A percentile compares a stretch with the other conserved stretches of the same genome.
phyloP scores from a whole-genome alignment of 2,888 invertebrate genomes.

The Acanthoscelides obtectus region DNA sequence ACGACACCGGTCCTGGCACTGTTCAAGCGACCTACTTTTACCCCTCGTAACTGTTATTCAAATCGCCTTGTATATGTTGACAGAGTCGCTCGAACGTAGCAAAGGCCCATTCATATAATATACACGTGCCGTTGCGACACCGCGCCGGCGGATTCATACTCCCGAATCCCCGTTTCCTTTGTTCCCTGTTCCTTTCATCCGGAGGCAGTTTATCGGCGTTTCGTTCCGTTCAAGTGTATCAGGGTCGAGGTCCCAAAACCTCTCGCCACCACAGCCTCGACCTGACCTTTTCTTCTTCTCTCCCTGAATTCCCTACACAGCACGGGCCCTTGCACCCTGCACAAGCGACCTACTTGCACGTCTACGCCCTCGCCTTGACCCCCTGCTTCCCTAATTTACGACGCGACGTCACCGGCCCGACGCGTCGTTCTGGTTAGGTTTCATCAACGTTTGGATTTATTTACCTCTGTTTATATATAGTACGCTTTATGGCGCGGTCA shows the following conservation, averaged over 20 bases:
- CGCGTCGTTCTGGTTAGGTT: too few species aligned
- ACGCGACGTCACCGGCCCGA: background rate
- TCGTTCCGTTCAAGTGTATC: conserved; percentile 7
- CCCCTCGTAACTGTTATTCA: too few species aligned
- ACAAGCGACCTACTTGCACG: conserved; percentile 16
- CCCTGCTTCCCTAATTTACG: background rate
- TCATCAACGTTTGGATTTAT: background rate
- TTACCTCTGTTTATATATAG: background rate
- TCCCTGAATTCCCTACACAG: conserved; percentile 5
- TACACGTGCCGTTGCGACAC: background rate
- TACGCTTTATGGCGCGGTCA: background rate
- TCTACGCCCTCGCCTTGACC: conserved; percentile 3
- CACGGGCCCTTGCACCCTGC: conserved; percentile 13
- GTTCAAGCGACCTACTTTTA: too few species aligned
- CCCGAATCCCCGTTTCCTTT: background rate
- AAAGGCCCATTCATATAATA: background rate
- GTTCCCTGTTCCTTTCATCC: background rate
- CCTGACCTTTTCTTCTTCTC: conserved; percentile 25
- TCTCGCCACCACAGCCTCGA: conserved; percentile 15
- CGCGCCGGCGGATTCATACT: background rate
- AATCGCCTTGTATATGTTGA: too few species aligned
- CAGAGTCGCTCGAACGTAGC: too few species aligned
- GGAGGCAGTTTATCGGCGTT: conserved; percentile 1
- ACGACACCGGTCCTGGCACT: too few species aligned
- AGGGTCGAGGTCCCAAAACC: conserved; percentile 9